Base-by-base conservation (phyloP, 2,113 vertebrate genomes). In the Antechinus stuartii region DNA sequence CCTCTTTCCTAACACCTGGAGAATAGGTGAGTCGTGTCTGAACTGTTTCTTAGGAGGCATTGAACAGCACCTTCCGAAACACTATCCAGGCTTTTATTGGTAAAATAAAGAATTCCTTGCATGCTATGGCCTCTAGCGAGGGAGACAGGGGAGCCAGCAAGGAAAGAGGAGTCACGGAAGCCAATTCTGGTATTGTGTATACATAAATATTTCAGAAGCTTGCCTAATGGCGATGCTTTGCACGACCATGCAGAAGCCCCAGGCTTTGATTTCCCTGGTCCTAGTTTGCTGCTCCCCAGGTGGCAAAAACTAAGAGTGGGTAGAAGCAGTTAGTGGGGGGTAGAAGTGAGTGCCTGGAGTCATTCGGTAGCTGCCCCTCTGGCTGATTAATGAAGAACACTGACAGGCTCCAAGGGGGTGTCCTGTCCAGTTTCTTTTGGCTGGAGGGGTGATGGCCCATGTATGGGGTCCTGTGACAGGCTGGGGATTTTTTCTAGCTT, bases 371-470 rank as follows among this genome's bases (percentile, higher is more conserved):
- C 97, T 96, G 95, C 95, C 97, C 97, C 97, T 97, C 94, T 1
- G 92, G 98, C 98, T 98, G 98, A 96, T 94, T 97, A 95, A 97
- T 98, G 98, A 98, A 97, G 93, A 97, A 97, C 97, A 56, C 93
- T 98, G 98, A 98, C 98, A 98, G 97, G 96, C 91, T 97, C 97
- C 98, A 92, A 11, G 26, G 97, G 98, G 98, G 98, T 96, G 96
- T 94, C 94, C 96, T 95, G 96, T 96, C 97, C 96, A 95, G 95
- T 2, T 94, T 95, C 94, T 95, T 91, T 98, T 93, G 97, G 96
- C 96, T 98, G 96, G 95, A 95, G 97, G 91, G 97, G 97, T 97
- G 97, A 98, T 57, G 97, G 97, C 92, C 96, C 98, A 97, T 91
- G 98, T 98, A 96, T 54, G 0, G 90, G 97, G 95, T 95, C 92